Evolutionary conservation across 2,113 vertebrate genomes (phyloP).

Genomic region (Pollachius pollachius): DNA sequence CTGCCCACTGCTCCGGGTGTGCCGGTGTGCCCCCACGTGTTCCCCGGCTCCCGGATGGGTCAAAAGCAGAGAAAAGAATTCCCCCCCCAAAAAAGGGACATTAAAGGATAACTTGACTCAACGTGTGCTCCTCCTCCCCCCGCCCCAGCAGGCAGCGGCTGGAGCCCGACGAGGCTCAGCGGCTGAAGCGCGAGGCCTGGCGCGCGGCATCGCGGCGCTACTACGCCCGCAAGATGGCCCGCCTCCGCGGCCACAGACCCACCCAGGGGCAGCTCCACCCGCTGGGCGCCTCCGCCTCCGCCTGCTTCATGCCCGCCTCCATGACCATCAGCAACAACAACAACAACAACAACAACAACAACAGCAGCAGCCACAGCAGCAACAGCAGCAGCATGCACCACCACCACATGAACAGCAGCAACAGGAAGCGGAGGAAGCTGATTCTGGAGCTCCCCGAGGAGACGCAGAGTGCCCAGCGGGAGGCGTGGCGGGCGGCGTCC

Average conservation of each 20-base stretch:
- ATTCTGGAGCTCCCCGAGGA: slow-evolving; percentile 54
- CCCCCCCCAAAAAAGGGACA: too few species aligned
- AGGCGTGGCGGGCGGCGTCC: slow-evolving; percentile 50
- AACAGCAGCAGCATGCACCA: too few species aligned
- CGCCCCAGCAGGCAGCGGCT: too few species aligned
- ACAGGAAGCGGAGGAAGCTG: slow-evolving; percentile 38
- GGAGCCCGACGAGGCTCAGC: slow-evolving; percentile 10
- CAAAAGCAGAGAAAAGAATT: too few species aligned
- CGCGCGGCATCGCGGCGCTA: slow-evolving; percentile 6
- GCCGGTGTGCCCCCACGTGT: too few species aligned
- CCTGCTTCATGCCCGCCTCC: not conserved
- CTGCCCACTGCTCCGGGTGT: too few species aligned
- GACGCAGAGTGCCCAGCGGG: slow-evolving; percentile 56
- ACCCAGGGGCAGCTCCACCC: not conserved
- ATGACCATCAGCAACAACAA: not conserved
- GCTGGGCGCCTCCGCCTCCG: not conserved
- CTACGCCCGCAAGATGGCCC: slow-evolving; percentile 3
- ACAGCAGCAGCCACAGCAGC: slow-evolving; percentile 32
- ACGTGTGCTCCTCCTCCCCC: too few species aligned
- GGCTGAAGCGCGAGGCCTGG: slow-evolving; percentile 7
- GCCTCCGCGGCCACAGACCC: not conserved
- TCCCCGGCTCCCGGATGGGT: too few species aligned
- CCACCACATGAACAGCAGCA: slow-evolving; percentile 26
- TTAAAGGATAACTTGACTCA: too few species aligned
- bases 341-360: too few species aligned